Evolutionary conservation across 2,113 vertebrate species (phyloP), one percentile per base, ranked within the genome.

Genomic region (Channa argus): DNA sequence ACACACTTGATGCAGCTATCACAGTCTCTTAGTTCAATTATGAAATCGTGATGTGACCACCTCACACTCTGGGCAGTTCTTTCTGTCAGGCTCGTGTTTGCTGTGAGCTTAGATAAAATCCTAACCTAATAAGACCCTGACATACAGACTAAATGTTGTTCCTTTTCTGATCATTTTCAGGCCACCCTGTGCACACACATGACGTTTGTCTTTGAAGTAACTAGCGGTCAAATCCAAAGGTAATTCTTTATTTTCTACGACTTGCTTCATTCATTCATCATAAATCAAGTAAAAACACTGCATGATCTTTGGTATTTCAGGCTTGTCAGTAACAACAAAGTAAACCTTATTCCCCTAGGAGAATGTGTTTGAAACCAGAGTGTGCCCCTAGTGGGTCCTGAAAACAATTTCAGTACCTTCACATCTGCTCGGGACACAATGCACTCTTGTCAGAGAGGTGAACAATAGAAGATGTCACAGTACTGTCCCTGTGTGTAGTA

Each of bases 1-100:
- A 10, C 52, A 39, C 44, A 49, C 36, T 72, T 38, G 36, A 63
- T 47, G 46, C 55, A 70, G 63, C 38, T 60, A 77, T 56, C 33
- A 68, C 53, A 80, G 79, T 49, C 50, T 64, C 43, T 64, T 11
- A 47, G 61, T 66, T 74, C 24, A 68, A 65, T 83, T 74, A 78
- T 78, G 72, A 72, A 82, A 49, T 39, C 64, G 60, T 43, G 10
- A 55, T 49, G 56, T 50, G 63, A 51, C 50, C 50, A 8, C 24
- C 13, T 60, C 24, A 45, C 9, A 11, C 11, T 56, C 59, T 14
- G 12, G 46, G 15, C 55, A 54, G 37, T n/a, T 44, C 58, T 46
- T 60, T 11, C 8, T 44, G 3, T 13, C 8, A 53, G 10, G 38
- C 5, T 39, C 24, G 5, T 46, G 12, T 43, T 7, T 50, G 10